Conservation (phyloP, 92 coral and sea anemone genomes). For the Heteractis magnifica region DNA sequence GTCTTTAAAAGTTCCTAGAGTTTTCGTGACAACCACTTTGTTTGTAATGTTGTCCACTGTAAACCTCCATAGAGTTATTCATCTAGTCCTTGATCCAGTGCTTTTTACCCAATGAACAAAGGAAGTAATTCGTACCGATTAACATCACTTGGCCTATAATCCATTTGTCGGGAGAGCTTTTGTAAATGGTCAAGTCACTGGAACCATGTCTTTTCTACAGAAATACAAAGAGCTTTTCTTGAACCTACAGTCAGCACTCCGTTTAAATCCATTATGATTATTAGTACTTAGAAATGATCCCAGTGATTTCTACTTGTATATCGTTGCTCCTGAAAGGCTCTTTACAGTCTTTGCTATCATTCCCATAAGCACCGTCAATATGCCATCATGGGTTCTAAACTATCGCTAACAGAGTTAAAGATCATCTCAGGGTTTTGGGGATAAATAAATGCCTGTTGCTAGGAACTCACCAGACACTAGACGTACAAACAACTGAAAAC, state of each 20-base stretch:
- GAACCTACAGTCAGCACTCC: not conserved
- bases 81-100: not conserved
- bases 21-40: constrained; percentile 42
- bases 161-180: constrained; percentile 12
- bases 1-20: not conserved
- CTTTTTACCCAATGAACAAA: constrained; percentile 10
- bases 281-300: not conserved
- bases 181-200: not conserved
- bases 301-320: not conserved
- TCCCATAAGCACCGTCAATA: not conserved
- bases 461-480: not conserved
- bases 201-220: not conserved
- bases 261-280: constrained; percentile 1
- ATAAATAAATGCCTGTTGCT: not conserved
- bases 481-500: not conserved
- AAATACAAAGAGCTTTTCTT: not conserved
- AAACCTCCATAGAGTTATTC: constrained; percentile 23
- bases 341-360: not conserved
- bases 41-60: constrained; percentile 19
- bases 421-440: not conserved
- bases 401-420: not conserved
- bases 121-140: constrained; percentile 21
- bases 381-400: not conserved
- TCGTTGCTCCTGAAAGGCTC: not conserved
- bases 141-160: constrained; percentile 34